Evolutionary conservation across 1,140 invertebrate genomes (phyloP), one percentile per base, ranked within the genome.

Genomic region (Kradibia gibbosae): DNA sequence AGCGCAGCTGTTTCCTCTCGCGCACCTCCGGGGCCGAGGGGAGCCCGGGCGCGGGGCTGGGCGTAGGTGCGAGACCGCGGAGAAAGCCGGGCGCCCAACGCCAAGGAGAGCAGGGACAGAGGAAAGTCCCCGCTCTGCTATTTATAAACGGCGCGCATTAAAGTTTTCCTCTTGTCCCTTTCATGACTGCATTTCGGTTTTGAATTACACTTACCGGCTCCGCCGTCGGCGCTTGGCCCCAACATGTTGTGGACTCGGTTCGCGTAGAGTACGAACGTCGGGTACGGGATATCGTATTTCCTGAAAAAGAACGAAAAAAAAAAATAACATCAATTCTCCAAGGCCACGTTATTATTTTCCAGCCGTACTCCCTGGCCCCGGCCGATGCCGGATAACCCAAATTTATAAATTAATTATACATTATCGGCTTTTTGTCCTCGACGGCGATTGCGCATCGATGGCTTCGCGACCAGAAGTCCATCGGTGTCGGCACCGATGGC

Each of bases 211-310:
- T 93, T 92, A 96, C 95, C 96, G 90, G 95, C 94, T 85, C 95
- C 95, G 78, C 96, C 96, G 86, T 97, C 96, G 34, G 95, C 94
- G 67, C 96, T 97, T 50, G 97, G 97, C 70, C 96, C 96, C 82
- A 98, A 93, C 95, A 98, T 97, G 89, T 98, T 98, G 91, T 97
- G 96, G 8, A 98, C 97, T 81, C 96, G 92, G 90, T 98, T 98
- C 73, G 97, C 96, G 90, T 98, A 98, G n/a, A 97, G 93, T 60
- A 98, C 96, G 87, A 98, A 97, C 2, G 97, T 98, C 78, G 97
- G 97, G 91, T 98, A 98, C 28, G 97, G 97, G 88, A 98, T 98
- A 93, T 97, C 96, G 92, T 96, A 97, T 91, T 97, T 97, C 85
- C 96, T 93, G 89, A 34, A 88, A 89, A 83, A 36, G 83, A 84